Conservation (phyloP, 1,140 invertebrate species). For the Kradibia gibbosae region DNA sequence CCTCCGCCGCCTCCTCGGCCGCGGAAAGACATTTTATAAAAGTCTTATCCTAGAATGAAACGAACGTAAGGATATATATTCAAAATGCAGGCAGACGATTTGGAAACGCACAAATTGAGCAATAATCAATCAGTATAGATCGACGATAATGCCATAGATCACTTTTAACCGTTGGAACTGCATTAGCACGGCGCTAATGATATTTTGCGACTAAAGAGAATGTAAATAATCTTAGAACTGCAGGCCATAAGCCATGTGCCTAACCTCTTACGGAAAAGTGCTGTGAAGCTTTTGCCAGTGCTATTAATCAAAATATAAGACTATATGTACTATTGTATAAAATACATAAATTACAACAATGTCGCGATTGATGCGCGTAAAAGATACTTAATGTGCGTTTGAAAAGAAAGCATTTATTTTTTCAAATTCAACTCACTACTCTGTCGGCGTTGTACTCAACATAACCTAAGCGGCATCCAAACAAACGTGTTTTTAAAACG, state of each 20-base stretch:
- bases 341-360: not conserved
- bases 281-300: not conserved
- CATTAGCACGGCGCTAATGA: too few species aligned
- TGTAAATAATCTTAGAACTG: not conserved
- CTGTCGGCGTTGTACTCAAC: not conserved
- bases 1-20: constrained; percentile 65
- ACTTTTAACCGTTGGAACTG: too few species aligned
- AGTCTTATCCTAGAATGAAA: constrained; percentile 32
- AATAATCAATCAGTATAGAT: too few species aligned
- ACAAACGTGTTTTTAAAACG: constrained; percentile 2
- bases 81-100: not conserved
- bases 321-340: not conserved
- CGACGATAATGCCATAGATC: too few species aligned
- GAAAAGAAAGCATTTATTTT: not conserved
- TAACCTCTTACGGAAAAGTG: constrained; percentile 42
- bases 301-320: not conserved
- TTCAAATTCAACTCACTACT: not conserved
- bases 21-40: constrained; percentile 66
- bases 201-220: too few species aligned
- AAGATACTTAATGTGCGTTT: not conserved
- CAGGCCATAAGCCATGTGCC: constrained; percentile 38
- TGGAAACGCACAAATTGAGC: too few species aligned
- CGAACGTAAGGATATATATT: constrained; percentile 10
- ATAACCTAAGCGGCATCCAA: constrained; percentile 35
- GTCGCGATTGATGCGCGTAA: not conserved